Evolutionary conservation across 2,888 invertebrate species (phyloP), one percentile per base, ranked within the genome.

Genomic region (Desoria tigrina): DNA sequence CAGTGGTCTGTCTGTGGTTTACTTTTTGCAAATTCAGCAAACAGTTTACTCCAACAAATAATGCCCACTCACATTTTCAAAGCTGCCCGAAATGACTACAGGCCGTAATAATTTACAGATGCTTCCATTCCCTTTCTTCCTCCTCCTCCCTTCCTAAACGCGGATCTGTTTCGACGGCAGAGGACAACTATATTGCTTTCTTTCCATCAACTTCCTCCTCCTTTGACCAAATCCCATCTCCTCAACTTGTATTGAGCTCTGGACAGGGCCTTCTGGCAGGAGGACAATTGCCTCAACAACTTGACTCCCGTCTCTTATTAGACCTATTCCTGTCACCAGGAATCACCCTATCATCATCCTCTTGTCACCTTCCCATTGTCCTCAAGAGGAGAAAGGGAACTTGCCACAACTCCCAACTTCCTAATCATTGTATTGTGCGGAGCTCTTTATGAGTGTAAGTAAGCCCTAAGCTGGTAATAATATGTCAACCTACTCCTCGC

Each of bases 11-110:
- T 66, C 66, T 68, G 57, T 65, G 70, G 65, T 70, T 70, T 70
- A 66, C 69, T 69, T 72, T 72, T 72, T 69, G 72, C 72, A 72
- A 72, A 72, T 60, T 72, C 72, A 72, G 72, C 72, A 69, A 72
- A 72, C 69, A 69, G 69, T 69, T 68, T 66, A 69, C 67, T 69
- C 65, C 66, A 60, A 72, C 72, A 72, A 72, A 72, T 72, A 72
- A 69, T 65, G 69, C 62, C 65, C 61, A 65, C 65, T 65, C 65
- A 61, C 65, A 65, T 65, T 61, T 61, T 60, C 65, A 70, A 65
- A 68, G 64, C 65, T 61, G 57, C 55, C 54, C 64, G 49, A 66
- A 69, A 69, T 66, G 69, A 66, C 66, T 62, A 66, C 63, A 56
- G 60, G 50, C 66, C 60, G 56, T 65, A 64, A 69, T 69, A 69